A percentile compares a stretch with the other conserved stretches of the same genome.
Evolutionary conservation across 2,797 vertebrate genomes (phyloP).

Genomic region (Tokudaia tokunoshimensis): DNA sequence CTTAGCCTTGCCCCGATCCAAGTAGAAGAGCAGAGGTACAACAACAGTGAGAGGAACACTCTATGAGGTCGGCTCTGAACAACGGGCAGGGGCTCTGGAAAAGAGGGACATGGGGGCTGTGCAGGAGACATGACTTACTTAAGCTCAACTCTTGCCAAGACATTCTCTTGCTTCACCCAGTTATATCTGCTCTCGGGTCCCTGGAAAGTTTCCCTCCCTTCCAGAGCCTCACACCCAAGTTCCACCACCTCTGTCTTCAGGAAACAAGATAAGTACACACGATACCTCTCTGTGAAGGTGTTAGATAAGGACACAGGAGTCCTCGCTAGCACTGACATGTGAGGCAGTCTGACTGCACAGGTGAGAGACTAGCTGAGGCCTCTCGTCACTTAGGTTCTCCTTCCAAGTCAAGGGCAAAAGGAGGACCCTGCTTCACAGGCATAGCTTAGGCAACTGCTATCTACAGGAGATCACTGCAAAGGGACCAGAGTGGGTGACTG

Average conservation of each 20-base stretch:
- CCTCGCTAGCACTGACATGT: background rate
- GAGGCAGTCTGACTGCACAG: background rate
- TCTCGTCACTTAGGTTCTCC: background rate
- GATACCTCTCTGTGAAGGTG: background rate
- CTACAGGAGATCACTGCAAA: background rate
- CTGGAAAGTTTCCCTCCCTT: background rate
- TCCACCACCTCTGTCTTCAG: conserved; percentile 69
- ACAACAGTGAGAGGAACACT: background rate
- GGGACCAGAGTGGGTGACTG: background rate
- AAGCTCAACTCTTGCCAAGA: conserved; percentile 6
- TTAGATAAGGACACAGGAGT: conserved; percentile 49
- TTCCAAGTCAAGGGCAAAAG: background rate
- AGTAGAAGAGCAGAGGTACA: background rate
- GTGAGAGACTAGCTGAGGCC: background rate
- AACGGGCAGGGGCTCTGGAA: background rate
- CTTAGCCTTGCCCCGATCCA: too few species aligned
- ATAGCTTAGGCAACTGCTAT: background rate
- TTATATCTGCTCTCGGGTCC: background rate
- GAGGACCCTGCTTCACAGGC: background rate
- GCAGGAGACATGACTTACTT: background rate
- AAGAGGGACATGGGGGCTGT: background rate
- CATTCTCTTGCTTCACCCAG: background rate
- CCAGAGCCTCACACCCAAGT: conserved; percentile 46
- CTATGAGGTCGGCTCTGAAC: background rate
- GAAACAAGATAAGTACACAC: conserved; percentile 48